Conservation (phyloP, 2,888 invertebrate species). For the Seira ritae region DNA sequence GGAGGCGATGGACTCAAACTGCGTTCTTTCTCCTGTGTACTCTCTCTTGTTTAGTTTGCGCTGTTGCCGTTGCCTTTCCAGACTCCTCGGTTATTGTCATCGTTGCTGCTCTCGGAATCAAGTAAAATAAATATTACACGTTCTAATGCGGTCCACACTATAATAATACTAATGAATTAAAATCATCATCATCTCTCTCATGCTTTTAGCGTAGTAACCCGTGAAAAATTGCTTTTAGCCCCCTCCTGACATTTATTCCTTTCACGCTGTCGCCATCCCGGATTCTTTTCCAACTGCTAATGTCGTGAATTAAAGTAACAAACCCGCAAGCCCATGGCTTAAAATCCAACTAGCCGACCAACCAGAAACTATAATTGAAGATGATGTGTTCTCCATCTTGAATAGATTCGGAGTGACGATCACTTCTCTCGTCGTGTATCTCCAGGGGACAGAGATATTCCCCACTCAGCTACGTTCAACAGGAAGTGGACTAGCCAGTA, state of each 20-base stretch:
- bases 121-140: constrained; percentile 48
- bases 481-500: constrained; percentile 80
- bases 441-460: constrained; percentile 82
- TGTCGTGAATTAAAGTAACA: neutral
- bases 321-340: neutral
- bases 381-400: neutral
- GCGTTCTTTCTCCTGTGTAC: constrained; percentile 60
- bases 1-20: constrained; percentile 77
- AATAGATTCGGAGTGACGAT: constrained; percentile 76
- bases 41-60: constrained; percentile 61
- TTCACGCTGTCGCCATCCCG: no score
- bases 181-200: neutral
- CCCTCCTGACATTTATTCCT: no score
- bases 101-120: constrained; percentile 64
- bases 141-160: neutral
- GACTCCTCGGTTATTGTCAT: constrained; percentile 59
- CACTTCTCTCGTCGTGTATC: constrained; percentile 79
- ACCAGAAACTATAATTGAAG: neutral
- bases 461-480: constrained; percentile 82
- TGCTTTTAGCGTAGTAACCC: neutral
- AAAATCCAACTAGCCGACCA: neutral
- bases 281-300: no score
- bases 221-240: neutral
- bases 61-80: constrained; percentile 57
- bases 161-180: neutral